phyloP scores from a whole-genome alignment of 2,797 vertebrate genomes.

The Hydrophis major region DNA sequence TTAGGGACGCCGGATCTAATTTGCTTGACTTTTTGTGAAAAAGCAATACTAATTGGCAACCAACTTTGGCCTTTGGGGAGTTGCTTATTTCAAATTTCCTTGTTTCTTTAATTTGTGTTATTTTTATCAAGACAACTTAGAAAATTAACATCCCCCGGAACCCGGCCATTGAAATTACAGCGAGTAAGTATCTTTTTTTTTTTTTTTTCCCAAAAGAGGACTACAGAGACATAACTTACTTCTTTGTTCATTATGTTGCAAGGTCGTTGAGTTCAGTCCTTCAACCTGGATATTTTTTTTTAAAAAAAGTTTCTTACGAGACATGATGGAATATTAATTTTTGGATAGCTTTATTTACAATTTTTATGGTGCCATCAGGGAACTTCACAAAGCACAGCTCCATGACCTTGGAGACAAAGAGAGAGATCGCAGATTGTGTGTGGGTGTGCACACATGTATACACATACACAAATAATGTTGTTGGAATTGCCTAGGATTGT shows the following conservation, averaged over 20 bases:
- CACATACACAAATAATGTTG: no score
- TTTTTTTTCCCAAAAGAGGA: not conserved
- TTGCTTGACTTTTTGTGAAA: conserved; percentile 64
- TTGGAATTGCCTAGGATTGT: no score
- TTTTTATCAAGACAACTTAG: conserved; percentile 43
- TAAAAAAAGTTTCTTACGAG: not conserved
- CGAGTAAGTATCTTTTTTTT: not conserved
- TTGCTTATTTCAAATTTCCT: conserved; percentile 43
- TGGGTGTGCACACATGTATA: not conserved
- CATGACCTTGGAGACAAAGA: not conserved
- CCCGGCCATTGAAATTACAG: not conserved
- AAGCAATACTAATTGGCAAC: conserved; percentile 44
- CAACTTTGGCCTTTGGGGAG: conserved; percentile 50
- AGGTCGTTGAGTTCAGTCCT: not conserved
- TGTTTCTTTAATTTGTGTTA: conserved; percentile 50
- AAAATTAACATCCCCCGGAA: conserved; percentile 31
- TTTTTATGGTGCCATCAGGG: not conserved
- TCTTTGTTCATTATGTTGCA: conserved; percentile 18
- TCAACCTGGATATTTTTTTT: not conserved
- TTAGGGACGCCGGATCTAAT: conserved; percentile 53
- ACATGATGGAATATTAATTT: not conserved
- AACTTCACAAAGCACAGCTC: not conserved
- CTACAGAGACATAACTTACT: not conserved
- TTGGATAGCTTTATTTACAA: not conserved
- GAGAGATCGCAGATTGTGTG: not conserved